Percentiles rank a stretch among this genome's conserved stretches.
phyloP scores from a whole-genome alignment of 2,888 invertebrate genomes.

The Hanleya hanleyi region DNA sequence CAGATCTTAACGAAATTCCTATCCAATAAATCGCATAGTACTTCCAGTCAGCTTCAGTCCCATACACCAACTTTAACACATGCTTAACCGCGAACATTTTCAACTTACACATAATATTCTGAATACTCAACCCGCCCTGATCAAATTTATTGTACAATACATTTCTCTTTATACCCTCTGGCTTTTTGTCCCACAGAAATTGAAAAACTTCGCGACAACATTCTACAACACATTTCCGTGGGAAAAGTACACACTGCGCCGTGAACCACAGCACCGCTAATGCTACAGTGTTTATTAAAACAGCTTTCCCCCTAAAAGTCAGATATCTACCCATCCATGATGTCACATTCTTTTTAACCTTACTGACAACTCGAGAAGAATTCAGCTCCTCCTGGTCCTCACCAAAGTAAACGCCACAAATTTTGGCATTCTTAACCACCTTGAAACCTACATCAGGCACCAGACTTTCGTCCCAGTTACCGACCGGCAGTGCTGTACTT shows the following conservation, averaged over 20 bases:
- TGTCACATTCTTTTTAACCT: background rate
- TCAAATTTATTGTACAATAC: background rate
- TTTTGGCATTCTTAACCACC: background rate
- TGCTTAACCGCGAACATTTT: background rate
- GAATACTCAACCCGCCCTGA: background rate
- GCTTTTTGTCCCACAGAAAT: background rate
- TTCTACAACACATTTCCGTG: background rate
- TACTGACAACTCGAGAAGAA: background rate
- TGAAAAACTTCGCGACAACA: background rate
- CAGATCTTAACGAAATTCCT: background rate
- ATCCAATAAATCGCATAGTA: conserved; percentile 5
- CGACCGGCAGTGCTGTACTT: background rate
- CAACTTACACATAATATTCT: background rate
- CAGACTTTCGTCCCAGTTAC: background rate
- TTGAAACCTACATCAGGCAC: conserved; percentile 18
- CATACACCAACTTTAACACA: background rate
- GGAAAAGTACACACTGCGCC: background rate
- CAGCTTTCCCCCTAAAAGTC: background rate
- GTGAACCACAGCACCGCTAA: background rate
- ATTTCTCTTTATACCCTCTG: background rate
- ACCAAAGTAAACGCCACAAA: background rate
- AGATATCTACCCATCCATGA: background rate
- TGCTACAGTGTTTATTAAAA: background rate
- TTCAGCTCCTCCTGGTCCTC: background rate
- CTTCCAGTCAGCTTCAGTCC: background rate